Evolutionary conservation across 2,797 vertebrate genomes (phyloP), one percentile per base, ranked within the genome.

Genomic region (Balearica regulorum): DNA sequence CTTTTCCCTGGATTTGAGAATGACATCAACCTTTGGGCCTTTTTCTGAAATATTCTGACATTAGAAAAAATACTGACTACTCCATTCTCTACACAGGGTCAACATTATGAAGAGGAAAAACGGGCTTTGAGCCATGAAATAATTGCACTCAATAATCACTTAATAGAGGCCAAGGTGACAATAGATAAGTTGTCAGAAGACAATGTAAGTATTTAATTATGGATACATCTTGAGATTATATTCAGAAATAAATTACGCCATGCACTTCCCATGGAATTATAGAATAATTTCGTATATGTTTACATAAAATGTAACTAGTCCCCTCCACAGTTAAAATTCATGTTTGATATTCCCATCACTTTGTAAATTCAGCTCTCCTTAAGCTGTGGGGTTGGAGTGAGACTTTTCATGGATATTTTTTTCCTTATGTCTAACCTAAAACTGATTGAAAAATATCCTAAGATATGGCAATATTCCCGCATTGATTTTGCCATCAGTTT

Each of bases 161-260:
- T 99, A 93, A 98, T 99, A 98, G 99, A 99, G 96, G 99, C 99
- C 68, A 99, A 99, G 98, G 98, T 99, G 98, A 99, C 99, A 37
- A 99, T 99, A 62, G 98, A 99, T 97, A 99, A 99, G 97, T 98
- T 99, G 92, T 98, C 98, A 72, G 99, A 99, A 97, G 99, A 99
- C 97, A 99, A 99, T 22, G 99, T 99, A 98, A 99, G 99, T 99
- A 95, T 80, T 29, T 55, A 43, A 79, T 51, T 62, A 70, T 13
- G 31, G 13, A 31, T 62, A 7, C 7, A 37, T 79, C 33, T 89
- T 78, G 83, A 82, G 22, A 68, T 65, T 76, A 41, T 83, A 65
- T 73, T 79, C 16, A 57, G 44, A 93, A 91, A 84, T 1, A 69
- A 88, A 66, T 60, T 66, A 57, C 4, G 5, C 57, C 15, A 72